Conservation (phyloP, 2,113 vertebrate genomes). For the Macaca nemestrina region DNA sequence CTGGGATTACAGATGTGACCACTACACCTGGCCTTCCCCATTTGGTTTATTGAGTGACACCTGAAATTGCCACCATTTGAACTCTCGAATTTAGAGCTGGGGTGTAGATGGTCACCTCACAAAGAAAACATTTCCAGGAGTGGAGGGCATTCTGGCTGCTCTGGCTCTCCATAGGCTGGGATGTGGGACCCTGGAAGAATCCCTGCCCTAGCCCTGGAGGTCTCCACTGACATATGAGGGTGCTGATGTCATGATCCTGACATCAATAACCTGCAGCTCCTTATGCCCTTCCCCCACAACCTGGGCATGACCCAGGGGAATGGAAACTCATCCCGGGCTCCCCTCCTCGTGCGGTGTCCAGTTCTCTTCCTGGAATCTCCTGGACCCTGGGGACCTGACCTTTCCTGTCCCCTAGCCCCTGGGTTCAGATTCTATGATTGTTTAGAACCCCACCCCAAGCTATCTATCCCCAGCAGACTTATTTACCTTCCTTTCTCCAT, state of each 20-base stretch:
- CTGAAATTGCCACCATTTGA: background rate
- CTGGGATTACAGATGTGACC: too few species aligned
- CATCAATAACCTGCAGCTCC: background rate
- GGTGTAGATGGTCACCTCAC: background rate
- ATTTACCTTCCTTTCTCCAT: background rate
- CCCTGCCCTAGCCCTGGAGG: background rate
- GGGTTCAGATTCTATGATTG: constrained; percentile 38
- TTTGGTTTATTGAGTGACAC: background rate
- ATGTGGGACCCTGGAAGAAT: background rate
- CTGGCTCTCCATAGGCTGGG: background rate
- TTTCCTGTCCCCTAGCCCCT: background rate
- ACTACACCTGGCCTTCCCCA: too few species aligned
- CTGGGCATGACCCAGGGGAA: constrained; percentile 15
- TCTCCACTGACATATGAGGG: background rate
- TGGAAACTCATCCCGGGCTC: constrained; percentile 21
- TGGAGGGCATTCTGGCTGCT: background rate
- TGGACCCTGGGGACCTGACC: constrained; percentile 38
- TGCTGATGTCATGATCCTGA: background rate
- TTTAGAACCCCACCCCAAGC: background rate
- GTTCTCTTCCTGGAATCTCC: constrained; percentile 68
- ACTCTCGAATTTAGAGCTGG: background rate
- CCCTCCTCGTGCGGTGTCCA: constrained; percentile 36
- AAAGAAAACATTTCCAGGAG: background rate
- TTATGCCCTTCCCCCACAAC: background rate
- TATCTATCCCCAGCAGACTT: background rate